phyloP scores from a whole-genome alignment of 2,113 vertebrate genomes.

The Asarcornis scutulata region DNA sequence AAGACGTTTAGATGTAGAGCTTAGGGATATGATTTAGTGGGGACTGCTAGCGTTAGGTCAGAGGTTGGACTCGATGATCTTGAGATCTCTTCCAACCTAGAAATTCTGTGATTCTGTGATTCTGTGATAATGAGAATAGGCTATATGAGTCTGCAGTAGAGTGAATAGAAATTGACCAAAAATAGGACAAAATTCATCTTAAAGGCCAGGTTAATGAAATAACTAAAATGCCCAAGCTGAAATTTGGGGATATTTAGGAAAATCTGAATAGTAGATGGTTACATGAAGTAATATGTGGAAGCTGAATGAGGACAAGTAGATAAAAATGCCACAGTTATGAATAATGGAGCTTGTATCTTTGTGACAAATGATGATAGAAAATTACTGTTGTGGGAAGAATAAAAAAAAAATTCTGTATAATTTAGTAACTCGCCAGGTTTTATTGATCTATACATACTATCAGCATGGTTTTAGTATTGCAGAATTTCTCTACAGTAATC shows the following conservation, averaged over 20 bases:
- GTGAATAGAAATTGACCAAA: background rate
- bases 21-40: too few relatives aligned
- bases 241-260: background rate
- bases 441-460: background rate
- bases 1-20: too few relatives aligned
- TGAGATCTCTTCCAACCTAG: too few relatives aligned
- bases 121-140: background rate
- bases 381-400: background rate
- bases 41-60: too few relatives aligned
- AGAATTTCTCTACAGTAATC: background rate
- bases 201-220: constrained; percentile 14
- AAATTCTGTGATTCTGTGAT: too few relatives aligned
- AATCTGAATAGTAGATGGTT: background rate
- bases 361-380: constrained; percentile 19
- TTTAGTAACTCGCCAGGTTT: background rate
- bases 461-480: background rate
- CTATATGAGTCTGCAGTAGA: background rate
- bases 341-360: background rate
- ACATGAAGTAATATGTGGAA: constrained; percentile 24
- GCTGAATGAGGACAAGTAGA: constrained; percentile 1
- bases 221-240: background rate
- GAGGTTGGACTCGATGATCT: too few relatives aligned
- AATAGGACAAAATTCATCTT: background rate
- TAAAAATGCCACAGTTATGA: constrained; percentile 24
- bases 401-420: background rate